These are phyloP conservation scores for Hypsopygia costalis DNA, from an alignment of 2,888 invertebrate genomes.

Conservation along the genomic window DNA sequence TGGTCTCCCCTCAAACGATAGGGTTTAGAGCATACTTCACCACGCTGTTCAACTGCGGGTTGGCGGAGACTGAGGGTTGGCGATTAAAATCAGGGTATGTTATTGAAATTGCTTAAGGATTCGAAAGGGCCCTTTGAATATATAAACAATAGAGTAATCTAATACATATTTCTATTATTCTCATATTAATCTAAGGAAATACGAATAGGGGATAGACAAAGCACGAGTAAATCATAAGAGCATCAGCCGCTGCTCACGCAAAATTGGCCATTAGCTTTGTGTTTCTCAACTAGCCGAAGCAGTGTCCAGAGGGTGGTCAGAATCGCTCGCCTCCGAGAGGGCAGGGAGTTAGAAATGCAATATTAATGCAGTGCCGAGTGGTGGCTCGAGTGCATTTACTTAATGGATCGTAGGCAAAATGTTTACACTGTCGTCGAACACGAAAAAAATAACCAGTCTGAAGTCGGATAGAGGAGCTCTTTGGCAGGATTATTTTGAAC, in stretches of 20 bases:
- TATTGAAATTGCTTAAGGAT: too few species aligned
- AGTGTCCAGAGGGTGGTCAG: conserved; percentile 39
- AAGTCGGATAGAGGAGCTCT: conserved; percentile 54
- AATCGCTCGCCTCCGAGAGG: conserved; percentile 31
- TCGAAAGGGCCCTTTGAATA: too few species aligned
- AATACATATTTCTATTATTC: too few species aligned
- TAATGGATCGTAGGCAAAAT: conserved; percentile 76
- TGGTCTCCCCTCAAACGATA: too few species aligned
- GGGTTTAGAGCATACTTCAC: too few species aligned
- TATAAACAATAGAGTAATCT: too few species aligned
- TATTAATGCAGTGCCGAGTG: conserved; percentile 81
- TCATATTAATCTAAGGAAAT: too few species aligned
- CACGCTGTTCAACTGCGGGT: too few species aligned
- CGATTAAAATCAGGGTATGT: too few species aligned
- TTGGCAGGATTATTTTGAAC: conserved; percentile 62
- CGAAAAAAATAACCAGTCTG: conserved; percentile 48
- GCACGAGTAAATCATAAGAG: background rate
- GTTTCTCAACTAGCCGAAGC: conserved; percentile 38
- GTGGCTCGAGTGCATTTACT: conserved; percentile 73
- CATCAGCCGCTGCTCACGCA: conserved; percentile 9
- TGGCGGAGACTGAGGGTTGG: too few species aligned
- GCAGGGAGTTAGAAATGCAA: conserved; percentile 78
- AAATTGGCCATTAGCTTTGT: conserved; percentile 35
- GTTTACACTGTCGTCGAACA: conserved; percentile 63
- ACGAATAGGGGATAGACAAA: too few species aligned